phyloP scores from a whole-genome alignment of 1,140 invertebrate genomes.

The Lineus longissimus region DNA sequence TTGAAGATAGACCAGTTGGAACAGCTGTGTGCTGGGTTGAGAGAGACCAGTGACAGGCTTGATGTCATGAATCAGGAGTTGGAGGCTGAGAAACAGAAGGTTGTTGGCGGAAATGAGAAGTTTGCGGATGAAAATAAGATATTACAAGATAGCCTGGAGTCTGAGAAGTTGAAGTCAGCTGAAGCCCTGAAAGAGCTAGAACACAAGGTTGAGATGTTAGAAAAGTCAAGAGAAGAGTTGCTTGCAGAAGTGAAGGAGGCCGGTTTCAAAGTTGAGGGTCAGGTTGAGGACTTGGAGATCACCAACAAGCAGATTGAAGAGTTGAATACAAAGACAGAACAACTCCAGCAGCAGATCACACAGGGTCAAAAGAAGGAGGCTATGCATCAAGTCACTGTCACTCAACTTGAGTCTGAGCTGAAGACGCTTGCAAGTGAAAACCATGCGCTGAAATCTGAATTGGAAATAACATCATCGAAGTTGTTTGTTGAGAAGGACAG shows the following conservation, averaged over 20 bases:
- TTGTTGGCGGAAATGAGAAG: not conserved
- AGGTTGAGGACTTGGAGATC: slow-evolving; percentile 4
- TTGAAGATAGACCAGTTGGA: slow-evolving; percentile 18
- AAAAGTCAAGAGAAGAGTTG: not conserved
- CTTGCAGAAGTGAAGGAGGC: not conserved
- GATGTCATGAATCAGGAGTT: not conserved
- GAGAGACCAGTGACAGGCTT: slow-evolving; percentile 10
- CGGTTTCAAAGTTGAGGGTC: not conserved
- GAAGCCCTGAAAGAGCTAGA: too few relatives aligned
- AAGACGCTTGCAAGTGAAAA: not conserved
- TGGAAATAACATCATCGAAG: not conserved
- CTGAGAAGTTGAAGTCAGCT: too few relatives aligned
- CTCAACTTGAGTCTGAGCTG: not conserved
- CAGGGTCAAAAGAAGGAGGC: slow-evolving; percentile 6
- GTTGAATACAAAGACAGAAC: not conserved
- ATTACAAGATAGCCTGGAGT: too few relatives aligned
- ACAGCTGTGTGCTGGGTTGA: slow-evolving; percentile 17
- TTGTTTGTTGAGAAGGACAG: slow-evolving; percentile 9
- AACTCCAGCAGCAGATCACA: not conserved
- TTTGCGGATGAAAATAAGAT: not conserved
- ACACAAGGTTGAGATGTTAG: too few relatives aligned
- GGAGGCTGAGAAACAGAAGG: slow-evolving; percentile 11
- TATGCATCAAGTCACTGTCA: not conserved
- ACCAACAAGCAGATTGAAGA: slow-evolving; percentile 11
- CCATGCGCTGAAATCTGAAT: not conserved